Evolutionary conservation across 1,140 invertebrate species (phyloP), one percentile per base, ranked within the genome.

Genomic region (Nebria ingens): DNA sequence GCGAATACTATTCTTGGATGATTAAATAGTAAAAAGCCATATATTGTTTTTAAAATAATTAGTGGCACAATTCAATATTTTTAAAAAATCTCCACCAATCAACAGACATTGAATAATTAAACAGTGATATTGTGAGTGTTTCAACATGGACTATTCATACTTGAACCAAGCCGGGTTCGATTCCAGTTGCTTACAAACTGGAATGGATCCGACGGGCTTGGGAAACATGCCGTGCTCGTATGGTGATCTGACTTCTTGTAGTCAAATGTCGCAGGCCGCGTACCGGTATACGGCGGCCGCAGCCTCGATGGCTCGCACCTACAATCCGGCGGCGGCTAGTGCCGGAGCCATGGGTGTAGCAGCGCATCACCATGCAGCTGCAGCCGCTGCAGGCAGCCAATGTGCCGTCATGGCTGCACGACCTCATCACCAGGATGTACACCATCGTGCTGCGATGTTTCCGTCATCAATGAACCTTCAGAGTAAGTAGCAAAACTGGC

Each of bases 211-310:
- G 9, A 77, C 77, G 53, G 73, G 75, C 40, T 65, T 82, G 22
- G 71, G 72, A 3, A 81, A 81, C 62, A 84, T 86, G 74, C 83
- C 85, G 29, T 87, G 85, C 68, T 83, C 86, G 4, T 91, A 91
- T 71, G 85, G 86, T 20, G 89, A 92, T 69, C 76, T 89, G 58
- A 85, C 86, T 20, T 88, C 87, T 11, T 92, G 89, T 71, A 86
- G 86, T 42, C 89, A 91, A 74, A 90, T 92, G 84, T 86, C 85
- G 53, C 83, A 86, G 64, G 82, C 83, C 2, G 83, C 83, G 1
- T 86, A 86, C 65, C 75, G 83, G 2, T 86, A 86, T 62, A 79
- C 79, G 13, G 83, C 82, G 2, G 77, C 80, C 2, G 74, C 75
- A 1, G 75, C 76, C 21, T 70, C 71, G n/a, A 75, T 76, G 73